Evolutionary conservation across 2,888 invertebrate genomes (phyloP).

Genomic region (Dendrolimus pini): DNA sequence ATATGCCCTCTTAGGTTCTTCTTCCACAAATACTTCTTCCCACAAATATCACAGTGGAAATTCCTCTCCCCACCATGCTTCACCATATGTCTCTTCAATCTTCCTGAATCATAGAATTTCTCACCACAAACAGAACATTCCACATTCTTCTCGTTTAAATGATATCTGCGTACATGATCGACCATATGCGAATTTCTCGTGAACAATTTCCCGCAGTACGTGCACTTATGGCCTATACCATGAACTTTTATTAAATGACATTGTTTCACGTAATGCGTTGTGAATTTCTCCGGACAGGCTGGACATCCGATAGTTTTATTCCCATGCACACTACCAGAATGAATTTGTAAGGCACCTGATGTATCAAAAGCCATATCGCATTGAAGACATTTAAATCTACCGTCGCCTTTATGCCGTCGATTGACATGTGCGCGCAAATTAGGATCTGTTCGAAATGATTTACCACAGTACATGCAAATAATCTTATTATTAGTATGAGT

Average conservation of each 20-base stretch:
- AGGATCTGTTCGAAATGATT: constrained; percentile 42
- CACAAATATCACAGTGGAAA: constrained; percentile 73
- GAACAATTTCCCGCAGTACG: constrained; percentile 37
- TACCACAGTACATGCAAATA: constrained; percentile 50
- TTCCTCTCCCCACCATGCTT: constrained; percentile 68
- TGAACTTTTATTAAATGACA: constrained; percentile 43
- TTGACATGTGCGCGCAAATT: constrained; percentile 46
- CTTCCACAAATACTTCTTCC: constrained; percentile 70
- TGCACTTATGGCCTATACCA: constrained; percentile 40
- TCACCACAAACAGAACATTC: constrained; percentile 36
- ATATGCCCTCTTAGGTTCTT: constrained; percentile 74
- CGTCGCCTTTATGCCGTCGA: constrained; percentile 30
- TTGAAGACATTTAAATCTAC: constrained; percentile 31
- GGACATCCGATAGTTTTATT: constrained; percentile 36
- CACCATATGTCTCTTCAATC: constrained; percentile 48
- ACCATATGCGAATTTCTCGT: constrained; percentile 39
- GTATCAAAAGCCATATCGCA: constrained; percentile 36
- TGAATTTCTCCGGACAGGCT: constrained; percentile 47
- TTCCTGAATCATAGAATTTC: constrained; percentile 34
- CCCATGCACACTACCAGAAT: constrained; percentile 43
- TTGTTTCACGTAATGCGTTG: constrained; percentile 41
- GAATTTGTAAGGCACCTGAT: constrained; percentile 32
- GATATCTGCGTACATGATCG: constrained; percentile 36
- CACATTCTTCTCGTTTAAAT: constrained; percentile 43
- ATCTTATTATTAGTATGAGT: constrained; percentile 44